Conservation (phyloP, 2,888 invertebrate genomes). For the Buathra laborator region DNA sequence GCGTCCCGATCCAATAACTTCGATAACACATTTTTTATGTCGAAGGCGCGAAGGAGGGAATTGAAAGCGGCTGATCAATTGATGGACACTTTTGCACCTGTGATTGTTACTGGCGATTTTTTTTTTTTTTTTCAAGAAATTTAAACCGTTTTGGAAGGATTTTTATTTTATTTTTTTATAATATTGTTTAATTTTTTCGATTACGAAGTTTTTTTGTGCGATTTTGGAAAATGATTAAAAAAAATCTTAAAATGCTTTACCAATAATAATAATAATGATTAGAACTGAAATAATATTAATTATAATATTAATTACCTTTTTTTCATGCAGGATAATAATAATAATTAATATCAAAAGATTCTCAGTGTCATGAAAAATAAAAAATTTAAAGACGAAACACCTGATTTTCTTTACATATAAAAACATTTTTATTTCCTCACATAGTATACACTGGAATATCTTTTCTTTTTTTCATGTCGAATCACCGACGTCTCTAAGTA, state of each 20-base stretch:
- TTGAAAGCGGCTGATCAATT: constrained; percentile 27
- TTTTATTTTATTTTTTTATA: no score
- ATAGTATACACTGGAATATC: constrained; percentile 40
- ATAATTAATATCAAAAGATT: no score
- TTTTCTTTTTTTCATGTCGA: constrained; percentile 8
- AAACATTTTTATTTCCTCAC: constrained; percentile 55
- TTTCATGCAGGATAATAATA: no score
- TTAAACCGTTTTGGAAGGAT: no score
- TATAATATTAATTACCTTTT: no score
- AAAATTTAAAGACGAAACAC: not conserved
- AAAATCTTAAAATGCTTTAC: no score
- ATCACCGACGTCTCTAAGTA: constrained; percentile 22
- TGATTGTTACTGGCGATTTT: not conserved
- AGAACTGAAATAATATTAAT: no score
- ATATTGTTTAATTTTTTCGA: no score
- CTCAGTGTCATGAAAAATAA: no score
- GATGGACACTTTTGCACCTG: constrained; percentile 11
- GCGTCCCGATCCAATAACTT: constrained; percentile 52
- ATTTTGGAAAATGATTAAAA: no score
- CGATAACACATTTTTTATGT: constrained; percentile 48
- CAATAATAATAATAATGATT: no score
- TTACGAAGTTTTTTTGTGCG: no score
- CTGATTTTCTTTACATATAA: constrained; percentile 50
- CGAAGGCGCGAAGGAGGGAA: not conserved
- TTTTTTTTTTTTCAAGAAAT: not conserved